phyloP scores from a whole-genome alignment of 2,888 invertebrate genomes.

The Aricia artaxerxes region DNA sequence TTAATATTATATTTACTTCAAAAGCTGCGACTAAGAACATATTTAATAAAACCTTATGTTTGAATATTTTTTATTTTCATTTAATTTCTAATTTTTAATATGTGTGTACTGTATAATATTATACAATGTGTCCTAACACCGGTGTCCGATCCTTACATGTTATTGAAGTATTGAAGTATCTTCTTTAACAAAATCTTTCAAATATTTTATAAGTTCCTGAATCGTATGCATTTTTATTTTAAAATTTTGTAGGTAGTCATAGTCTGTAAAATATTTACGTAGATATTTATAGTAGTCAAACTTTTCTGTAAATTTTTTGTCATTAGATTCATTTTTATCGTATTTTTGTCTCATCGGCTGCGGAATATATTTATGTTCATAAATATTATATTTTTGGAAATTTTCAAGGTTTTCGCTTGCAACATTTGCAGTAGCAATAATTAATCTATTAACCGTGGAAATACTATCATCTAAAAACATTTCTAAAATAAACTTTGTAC shows the following conservation, averaged over 20 bases:
- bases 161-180: constrained; percentile 49
- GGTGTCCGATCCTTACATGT: too few relatives aligned
- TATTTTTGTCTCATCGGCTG: constrained; percentile 33
- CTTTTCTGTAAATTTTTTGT: constrained; percentile 39
- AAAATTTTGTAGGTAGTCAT: constrained; percentile 58
- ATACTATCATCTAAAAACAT: constrained; percentile 67
- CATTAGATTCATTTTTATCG: constrained; percentile 33
- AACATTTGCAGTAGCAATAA: constrained; percentile 63
- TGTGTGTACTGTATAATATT: too few relatives aligned
- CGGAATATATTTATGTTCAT: constrained; percentile 43
- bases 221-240: constrained; percentile 64
- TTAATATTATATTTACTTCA: too few relatives aligned
- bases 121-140: too few relatives aligned
- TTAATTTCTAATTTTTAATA: too few relatives aligned
- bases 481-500: constrained; percentile 64
- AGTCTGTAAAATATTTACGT: constrained; percentile 54
- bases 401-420: constrained; percentile 65
- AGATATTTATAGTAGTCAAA: constrained; percentile 55
- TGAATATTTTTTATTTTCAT: too few relatives aligned
- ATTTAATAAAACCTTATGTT: too few relatives aligned
- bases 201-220: constrained; percentile 58
- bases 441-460: constrained; percentile 59
- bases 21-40: too few relatives aligned
- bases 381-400: constrained; percentile 51
- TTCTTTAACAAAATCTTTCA: constrained; percentile 52